These are phyloP conservation scores for Mimachlamys varia DNA, from an alignment of 2,888 invertebrate species.

Conservation along the genomic window DNA sequence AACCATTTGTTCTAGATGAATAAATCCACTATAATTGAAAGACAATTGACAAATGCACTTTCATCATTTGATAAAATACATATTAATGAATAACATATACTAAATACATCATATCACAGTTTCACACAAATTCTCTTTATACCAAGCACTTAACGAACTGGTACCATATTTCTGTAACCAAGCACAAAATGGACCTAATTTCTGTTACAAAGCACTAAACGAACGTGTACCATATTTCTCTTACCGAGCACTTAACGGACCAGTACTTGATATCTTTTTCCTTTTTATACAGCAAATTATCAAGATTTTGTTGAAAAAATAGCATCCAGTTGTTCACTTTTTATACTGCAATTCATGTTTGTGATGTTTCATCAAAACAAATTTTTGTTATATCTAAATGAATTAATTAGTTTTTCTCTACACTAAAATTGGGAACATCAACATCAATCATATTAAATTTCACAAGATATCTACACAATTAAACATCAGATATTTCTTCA, in stretches of 20 bases:
- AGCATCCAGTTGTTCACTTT: not conserved
- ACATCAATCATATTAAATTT: not conserved
- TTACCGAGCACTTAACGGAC: not conserved
- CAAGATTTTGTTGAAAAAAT: not conserved
- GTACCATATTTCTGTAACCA: too few relatives aligned
- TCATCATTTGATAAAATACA: not conserved
- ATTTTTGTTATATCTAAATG: not conserved
- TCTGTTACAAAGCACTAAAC: not conserved
- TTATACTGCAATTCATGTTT: not conserved
- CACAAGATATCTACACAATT: not conserved
- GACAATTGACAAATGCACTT: not conserved
- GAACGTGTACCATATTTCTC: too few relatives aligned
- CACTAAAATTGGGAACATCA: not conserved
- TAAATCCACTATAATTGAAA: not conserved
- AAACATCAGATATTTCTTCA: not conserved
- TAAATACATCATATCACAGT: not conserved
- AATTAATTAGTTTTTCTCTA: not conserved
- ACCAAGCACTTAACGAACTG: not conserved
- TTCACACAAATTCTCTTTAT: not conserved
- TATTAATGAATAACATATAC: not conserved
- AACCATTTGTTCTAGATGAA: not conserved
- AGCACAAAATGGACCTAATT: too few relatives aligned
- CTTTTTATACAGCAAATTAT: too few relatives aligned
- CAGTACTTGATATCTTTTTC: too few relatives aligned
- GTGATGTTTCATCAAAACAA: not conserved